Percentiles rank a stretch among this genome's conserved stretches.
These are phyloP conservation scores for Cephus rjabovi DNA, from an alignment of 2,888 invertebrate species.

Conservation along the genomic window DNA sequence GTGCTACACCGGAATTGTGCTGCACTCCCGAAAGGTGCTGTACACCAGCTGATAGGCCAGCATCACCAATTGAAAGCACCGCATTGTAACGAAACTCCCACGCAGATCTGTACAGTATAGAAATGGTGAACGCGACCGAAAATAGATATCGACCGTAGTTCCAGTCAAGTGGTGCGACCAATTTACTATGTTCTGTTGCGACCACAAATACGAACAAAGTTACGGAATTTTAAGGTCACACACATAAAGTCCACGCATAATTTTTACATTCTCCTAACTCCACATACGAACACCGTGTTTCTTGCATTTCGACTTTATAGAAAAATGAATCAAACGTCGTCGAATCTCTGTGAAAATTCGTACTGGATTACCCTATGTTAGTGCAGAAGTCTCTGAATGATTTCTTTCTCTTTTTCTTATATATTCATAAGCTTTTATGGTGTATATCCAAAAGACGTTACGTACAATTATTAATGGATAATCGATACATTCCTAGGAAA, in stretches of 20 bases:
- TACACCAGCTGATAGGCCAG: conserved; percentile 47
- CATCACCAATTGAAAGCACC: conserved; percentile 61
- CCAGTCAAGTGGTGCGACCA: background rate
- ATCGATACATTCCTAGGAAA: background rate
- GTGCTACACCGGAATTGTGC: conserved; percentile 50
- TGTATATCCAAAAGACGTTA: background rate
- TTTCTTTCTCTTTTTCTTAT: background rate
- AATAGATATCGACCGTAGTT: conserved; percentile 20
- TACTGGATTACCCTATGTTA: background rate
- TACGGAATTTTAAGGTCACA: background rate
- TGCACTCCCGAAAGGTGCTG: conserved; percentile 53
- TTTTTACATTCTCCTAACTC: background rate
- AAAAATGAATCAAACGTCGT: background rate
- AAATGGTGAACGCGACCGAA: conserved; percentile 24
- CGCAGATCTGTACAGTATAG: conserved; percentile 26
- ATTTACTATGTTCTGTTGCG: background rate
- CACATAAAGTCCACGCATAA: background rate
- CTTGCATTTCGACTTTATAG: background rate
- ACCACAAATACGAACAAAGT: background rate
- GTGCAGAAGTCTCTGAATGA: background rate
- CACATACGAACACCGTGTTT: background rate
- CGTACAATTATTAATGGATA: background rate
- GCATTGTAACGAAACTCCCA: conserved; percentile 49
- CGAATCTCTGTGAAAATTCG: background rate
- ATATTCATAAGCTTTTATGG: background rate